Conservation (phyloP, 2,888 invertebrate species). For the Cheilosia grossa region DNA sequence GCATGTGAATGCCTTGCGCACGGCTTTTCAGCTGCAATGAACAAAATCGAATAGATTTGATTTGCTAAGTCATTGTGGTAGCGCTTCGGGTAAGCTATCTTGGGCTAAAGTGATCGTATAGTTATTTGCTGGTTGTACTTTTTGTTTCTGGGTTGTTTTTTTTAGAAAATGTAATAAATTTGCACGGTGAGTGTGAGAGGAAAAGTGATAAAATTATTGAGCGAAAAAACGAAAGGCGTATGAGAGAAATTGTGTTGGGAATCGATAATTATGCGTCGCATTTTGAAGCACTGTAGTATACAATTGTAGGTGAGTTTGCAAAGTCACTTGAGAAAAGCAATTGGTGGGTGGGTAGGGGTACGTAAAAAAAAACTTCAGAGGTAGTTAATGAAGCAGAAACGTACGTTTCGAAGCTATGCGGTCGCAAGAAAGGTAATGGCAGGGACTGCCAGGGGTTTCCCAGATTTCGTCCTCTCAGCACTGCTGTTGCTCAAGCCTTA, state of each 20-base stretch:
- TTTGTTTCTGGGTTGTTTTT: conserved; percentile 40
- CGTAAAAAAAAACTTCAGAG: too few species aligned
- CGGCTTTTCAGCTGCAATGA: conserved; percentile 16
- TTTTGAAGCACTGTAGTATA: neutral
- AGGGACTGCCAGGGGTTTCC: too few species aligned
- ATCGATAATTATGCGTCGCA: conserved; percentile 21
- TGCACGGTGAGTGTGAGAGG: conserved; percentile 38
- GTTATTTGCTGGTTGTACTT: conserved; percentile 5
- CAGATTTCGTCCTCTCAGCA: too few species aligned
- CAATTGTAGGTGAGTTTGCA: neutral
- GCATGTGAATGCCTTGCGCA: conserved; percentile 51
- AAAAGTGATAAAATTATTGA: conserved; percentile 55
- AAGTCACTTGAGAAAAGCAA: neutral
- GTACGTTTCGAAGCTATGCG: too few species aligned
- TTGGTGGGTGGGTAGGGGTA: too few species aligned
- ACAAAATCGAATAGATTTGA: conserved; percentile 50
- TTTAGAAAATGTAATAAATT: conserved; percentile 49
- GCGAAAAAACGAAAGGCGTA: conserved; percentile 53
- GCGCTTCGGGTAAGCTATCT: conserved; percentile 15
- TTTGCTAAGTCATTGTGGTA: conserved; percentile 40
- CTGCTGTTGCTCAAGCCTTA: too few species aligned
- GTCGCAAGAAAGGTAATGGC: too few species aligned
- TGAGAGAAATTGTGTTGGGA: conserved; percentile 7
- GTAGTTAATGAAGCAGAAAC: too few species aligned
- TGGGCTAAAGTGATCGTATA: conserved; percentile 47